Conservation (phyloP, 1,140 invertebrate genomes). For the Maniola jurtina region DNA sequence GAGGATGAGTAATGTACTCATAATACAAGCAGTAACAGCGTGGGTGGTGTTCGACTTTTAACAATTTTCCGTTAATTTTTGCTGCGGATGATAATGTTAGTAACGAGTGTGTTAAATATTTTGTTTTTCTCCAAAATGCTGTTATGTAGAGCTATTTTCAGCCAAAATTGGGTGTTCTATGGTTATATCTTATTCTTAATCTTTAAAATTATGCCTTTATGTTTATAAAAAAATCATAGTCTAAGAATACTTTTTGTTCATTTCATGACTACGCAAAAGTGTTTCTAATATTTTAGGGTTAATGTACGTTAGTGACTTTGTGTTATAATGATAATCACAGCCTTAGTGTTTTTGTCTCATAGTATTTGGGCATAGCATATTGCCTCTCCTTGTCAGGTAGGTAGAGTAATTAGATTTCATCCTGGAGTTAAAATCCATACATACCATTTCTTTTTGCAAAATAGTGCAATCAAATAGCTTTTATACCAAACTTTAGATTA, state of each 20-base stretch:
- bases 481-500: too few relatives aligned
- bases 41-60: constrained; percentile 8
- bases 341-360: too few relatives aligned
- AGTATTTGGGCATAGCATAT: too few relatives aligned
- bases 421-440: too few relatives aligned
- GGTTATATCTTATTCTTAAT: neutral
- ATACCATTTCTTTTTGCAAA: too few relatives aligned
- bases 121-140: constrained; percentile 16
- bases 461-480: too few relatives aligned
- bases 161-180: too few relatives aligned
- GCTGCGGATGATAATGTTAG: constrained; percentile 7
- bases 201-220: neutral
- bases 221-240: neutral
- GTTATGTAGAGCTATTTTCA: neutral
- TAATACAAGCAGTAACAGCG: constrained; percentile 15
- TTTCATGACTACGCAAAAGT: neutral
- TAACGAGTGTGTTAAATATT: constrained; percentile 22
- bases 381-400: too few relatives aligned
- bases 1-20: constrained; percentile 5
- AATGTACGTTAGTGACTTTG: neutral
- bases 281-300: neutral
- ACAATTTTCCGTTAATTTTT: neutral
- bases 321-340: too few relatives aligned
- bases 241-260: neutral
- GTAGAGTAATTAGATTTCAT: too few relatives aligned